A percentile compares a stretch with the other conserved stretches of the same genome.
These are phyloP conservation scores for Stegodyphus dumicola DNA, from an alignment of 1,140 invertebrate genomes.

Conservation along the genomic window DNA sequence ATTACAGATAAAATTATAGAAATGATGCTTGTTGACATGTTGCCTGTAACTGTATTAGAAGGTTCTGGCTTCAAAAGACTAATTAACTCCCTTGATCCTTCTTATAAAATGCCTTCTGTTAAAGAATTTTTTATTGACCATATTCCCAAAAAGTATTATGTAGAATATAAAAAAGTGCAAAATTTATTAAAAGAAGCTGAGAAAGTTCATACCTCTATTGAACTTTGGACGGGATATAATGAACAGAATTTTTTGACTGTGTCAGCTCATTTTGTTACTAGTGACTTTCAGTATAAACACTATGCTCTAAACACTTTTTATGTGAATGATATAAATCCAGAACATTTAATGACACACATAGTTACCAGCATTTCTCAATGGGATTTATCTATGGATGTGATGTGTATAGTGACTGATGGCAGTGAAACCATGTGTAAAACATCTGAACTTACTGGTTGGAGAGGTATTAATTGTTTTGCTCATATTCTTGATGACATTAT, in stretches of 20 bases:
- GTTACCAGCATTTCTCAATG: conserved; percentile 47
- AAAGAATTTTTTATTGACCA: conserved; percentile 56
- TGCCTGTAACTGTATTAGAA: conserved; percentile 40
- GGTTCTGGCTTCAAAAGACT: conserved; percentile 36
- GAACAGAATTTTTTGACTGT: conserved; percentile 38
- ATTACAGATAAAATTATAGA: conserved; percentile 47
- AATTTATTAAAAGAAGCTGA: conserved; percentile 37
- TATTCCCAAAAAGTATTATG: conserved; percentile 57
- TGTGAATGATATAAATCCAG: conserved; percentile 16
- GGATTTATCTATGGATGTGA: conserved; percentile 37
- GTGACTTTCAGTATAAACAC: conserved; percentile 43
- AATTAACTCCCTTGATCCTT: conserved; percentile 10
- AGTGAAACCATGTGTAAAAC: conserved; percentile 35
- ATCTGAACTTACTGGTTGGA: conserved; percentile 35
- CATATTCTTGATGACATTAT: conserved; percentile 50
- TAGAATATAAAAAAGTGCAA: conserved; percentile 54
- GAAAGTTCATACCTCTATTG: conserved; percentile 43
- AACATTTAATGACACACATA: conserved; percentile 39
- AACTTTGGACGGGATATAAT: conserved; percentile 42
- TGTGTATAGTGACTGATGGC: conserved; percentile 53
- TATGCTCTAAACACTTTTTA: conserved; percentile 36
- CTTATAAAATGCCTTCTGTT: conserved; percentile 34
- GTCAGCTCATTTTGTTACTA: conserved; percentile 36
- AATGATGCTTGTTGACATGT: conserved; percentile 44
- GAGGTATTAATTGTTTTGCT: conserved; percentile 30